Evolutionary conservation across 2,113 vertebrate species (phyloP), one percentile per base, ranked within the genome.

Genomic region (Struthio camelus): DNA sequence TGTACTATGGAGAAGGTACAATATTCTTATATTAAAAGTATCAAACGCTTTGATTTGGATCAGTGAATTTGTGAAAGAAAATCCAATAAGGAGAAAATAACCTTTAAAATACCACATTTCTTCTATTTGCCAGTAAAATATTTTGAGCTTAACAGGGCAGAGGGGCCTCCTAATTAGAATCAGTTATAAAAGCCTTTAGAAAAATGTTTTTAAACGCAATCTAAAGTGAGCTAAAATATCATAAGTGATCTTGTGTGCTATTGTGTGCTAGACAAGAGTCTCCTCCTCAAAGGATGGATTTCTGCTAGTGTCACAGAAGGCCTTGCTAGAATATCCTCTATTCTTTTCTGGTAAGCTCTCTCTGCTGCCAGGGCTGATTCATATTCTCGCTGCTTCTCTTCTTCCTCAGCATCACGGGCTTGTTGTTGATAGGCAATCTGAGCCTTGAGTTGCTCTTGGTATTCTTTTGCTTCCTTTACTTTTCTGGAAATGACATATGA

Each of bases 211-310:
- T 51, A 58, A 95, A 96, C 87, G 66, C 78, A 84, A 24, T 12
- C 15, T 66, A 75, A 30, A 67, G 24, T 2, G 32, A 88, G 40
- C n/a, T 90, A 72, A 91, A 38, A 67, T 27, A 15, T 30, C 69
- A 66, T 2, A 15, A 53, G 5, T 28, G 11, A 75, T 87, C 83
- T 24, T 66, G 82, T 24, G 38, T n/a, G n/a, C n/a, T n/a, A n/a
- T n/a, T n/a, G n/a, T n/a, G n/a, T 82, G 78, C 30, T 48, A 61
- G 38, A 48, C 17, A 2, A 53, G 8, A 86, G 69, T 77, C 44
- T 96, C 90, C 97, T 98, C 79, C 98, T 97, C 30, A 99, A 97
- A 15, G 98, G 98, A 34, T 99, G 99, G 22, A 88, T 11, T 27
- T 93, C 92, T 10, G 36, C n/a, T 59, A 51, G 23, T 48, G 72